A percentile compares a stretch with the other conserved stretches of the same genome.
phyloP scores from a whole-genome alignment of 2,113 vertebrate species.

The Elachura formosa region DNA sequence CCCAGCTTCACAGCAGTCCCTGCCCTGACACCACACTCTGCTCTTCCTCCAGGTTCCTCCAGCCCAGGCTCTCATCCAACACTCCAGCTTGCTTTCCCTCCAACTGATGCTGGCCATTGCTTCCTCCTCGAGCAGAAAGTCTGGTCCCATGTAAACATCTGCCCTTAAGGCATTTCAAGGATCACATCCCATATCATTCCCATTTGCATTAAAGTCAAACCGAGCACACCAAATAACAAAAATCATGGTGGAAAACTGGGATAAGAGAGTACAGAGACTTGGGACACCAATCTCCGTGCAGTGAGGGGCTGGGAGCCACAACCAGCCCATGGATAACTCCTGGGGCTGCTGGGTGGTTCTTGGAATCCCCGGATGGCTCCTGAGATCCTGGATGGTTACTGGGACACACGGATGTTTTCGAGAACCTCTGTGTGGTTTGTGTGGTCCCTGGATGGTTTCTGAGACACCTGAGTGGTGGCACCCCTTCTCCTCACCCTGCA shows the following conservation, averaged over 20 bases:
- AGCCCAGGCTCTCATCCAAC: neutral
- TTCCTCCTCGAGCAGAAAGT: neutral
- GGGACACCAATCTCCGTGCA: rapidly evolving
- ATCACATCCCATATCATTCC: rapidly evolving
- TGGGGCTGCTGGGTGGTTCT: neutral
- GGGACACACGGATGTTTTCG: neutral
- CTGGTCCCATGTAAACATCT: neutral
- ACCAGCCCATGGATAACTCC: rapidly evolving
- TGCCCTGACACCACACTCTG: neutral
- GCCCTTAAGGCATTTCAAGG: neutral
- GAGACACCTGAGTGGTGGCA: too few species aligned
- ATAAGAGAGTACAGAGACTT: neutral
- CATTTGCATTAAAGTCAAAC: neutral
- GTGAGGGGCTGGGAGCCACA: rapidly evolving
- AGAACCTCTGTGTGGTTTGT: neutral
- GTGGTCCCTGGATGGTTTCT: too few species aligned
- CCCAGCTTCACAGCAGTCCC: neutral
- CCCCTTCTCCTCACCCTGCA: neutral
- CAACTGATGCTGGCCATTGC: neutral
- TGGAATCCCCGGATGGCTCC: neutral
- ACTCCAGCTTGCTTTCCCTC: neutral
- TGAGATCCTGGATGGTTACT: neutral
- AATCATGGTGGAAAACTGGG: rapidly evolving
- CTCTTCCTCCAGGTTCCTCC: neutral
- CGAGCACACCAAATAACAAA: neutral